Evolutionary conservation across 1,140 invertebrate species (phyloP), one percentile per base, ranked within the genome.

Genomic region (Listronotus bonariensis): DNA sequence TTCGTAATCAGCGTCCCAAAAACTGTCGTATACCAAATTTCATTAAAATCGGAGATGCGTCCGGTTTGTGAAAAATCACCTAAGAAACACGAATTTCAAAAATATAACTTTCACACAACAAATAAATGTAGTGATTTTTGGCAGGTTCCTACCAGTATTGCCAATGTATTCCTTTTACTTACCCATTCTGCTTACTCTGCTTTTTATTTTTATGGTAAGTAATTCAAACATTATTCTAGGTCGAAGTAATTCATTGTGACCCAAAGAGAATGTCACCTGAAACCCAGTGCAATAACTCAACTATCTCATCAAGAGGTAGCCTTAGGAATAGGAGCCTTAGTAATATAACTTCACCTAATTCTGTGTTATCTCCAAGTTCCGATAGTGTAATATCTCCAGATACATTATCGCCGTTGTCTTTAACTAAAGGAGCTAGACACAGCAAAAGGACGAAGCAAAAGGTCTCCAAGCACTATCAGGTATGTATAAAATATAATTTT

Each of bases 391-490:
- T 83, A 59, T 83, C 83, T 54, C 84, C 76, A 1, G 76, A 77
- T 67, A 77, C 76, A 1, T 53, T 78, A 42, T 77, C 76, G 10
- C 75, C 76, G 6, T 61, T 77, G 32, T 75, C 72, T 34, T 65
- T 74, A 8, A 68, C 67, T 8, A 76, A 76, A 61, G 71, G 74
- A 20, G 61, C 71, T 8, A 56, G 76, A 46, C 73, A 74, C 12
- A 77, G 75, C 61, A 73, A 70, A 58, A 53, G 75, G 76, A 72
- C 80, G 71, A 71, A 84, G 81, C 74, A 83, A 77, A 88, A 87
- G 79, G 82, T 87, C 71, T 87, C 86, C 40, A 85, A 82, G 72
- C 86, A 88, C 76, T 88, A 88, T 79, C 64, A 66, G 64, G 64
- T 66, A 60, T 18, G 15, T 2, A 10, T 2, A 10, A 52, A 2